Conservation (phyloP, 2,113 vertebrate genomes). For the Sylvilagus bachmani region DNA sequence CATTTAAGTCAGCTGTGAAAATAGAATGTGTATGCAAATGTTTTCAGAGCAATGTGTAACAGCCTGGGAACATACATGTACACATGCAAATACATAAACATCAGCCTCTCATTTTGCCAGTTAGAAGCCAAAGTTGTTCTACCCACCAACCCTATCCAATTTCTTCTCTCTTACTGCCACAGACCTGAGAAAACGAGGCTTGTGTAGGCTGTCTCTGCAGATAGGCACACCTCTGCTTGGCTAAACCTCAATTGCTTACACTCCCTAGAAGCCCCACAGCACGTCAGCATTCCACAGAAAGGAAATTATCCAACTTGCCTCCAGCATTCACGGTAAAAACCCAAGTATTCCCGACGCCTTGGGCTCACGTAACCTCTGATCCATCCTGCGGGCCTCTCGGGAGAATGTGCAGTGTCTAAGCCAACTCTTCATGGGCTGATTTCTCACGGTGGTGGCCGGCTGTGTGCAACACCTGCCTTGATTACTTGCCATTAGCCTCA, state of each 20-base stretch:
- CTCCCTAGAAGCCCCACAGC: not conserved
- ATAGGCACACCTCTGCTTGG: not conserved
- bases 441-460: not conserved
- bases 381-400: not conserved
- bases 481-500: slow-evolving; percentile 6
- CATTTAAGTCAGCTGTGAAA: not conserved
- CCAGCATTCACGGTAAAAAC: not conserved
- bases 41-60: not conserved
- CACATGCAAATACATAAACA: not conserved
- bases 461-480: not conserved
- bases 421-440: not conserved
- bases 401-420: not conserved
- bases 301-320: not conserved
- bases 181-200: not conserved
- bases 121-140: slow-evolving; percentile 14
- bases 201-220: not conserved
- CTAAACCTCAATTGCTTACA: not conserved
- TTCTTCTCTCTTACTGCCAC: not conserved
- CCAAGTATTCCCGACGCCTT: not conserved
- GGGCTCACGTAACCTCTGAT: not conserved
- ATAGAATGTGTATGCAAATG: not conserved
- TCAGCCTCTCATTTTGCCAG: not conserved
- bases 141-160: not conserved
- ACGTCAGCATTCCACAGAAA: not conserved
- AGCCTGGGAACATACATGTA: slow-evolving; percentile 5